Percentiles rank a stretch among this genome's conserved stretches.
phyloP scores from a whole-genome alignment of 2,888 invertebrate genomes.

The Lobophora halterata region DNA sequence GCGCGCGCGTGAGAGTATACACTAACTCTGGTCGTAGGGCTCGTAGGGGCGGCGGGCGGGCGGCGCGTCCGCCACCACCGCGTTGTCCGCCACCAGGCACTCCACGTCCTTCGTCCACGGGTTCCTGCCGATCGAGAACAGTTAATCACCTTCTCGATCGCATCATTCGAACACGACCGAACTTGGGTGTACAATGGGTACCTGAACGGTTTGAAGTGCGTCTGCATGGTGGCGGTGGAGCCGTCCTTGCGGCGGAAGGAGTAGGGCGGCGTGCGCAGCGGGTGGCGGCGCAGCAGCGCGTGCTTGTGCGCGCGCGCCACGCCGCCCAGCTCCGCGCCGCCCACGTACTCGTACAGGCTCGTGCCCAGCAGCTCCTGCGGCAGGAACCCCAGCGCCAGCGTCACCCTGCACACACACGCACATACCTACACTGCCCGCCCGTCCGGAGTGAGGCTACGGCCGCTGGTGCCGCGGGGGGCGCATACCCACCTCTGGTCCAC shows the following conservation, averaged over 20 bases:
- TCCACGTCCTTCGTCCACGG: constrained; percentile 98
- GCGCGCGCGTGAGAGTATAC: not conserved
- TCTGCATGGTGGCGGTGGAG: constrained; percentile 86
- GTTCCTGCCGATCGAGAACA: constrained; percentile 71
- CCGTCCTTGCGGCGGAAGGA: constrained; percentile 91
- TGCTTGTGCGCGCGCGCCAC: constrained; percentile 92
- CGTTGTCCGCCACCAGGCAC: constrained; percentile 93
- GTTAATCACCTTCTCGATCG: no score
- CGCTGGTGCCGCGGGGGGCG: not conserved
- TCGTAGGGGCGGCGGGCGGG: constrained; percentile 36
- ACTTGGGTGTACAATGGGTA: constrained; percentile 25
- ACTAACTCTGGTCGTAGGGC: constrained; percentile 54
- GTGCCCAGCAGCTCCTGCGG: constrained; percentile 96
- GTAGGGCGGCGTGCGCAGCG: constrained; percentile 86
- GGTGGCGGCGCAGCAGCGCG: constrained; percentile 83
- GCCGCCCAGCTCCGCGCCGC: constrained; percentile 88
- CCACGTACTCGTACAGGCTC: constrained; percentile 95
- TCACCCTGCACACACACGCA: constrained; percentile 82
- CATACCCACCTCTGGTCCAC: constrained; percentile 90
- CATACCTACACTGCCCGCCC: not conserved
- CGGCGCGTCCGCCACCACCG: constrained; percentile 73
- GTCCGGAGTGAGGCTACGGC: not conserved
- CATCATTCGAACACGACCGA: not conserved
- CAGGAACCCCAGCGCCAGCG: constrained; percentile 92
- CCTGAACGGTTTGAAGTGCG: constrained; percentile 93